Evolutionary conservation across 2,797 vertebrate species (phyloP).

Genomic region (Periophthalmus magnuspinnatus): DNA sequence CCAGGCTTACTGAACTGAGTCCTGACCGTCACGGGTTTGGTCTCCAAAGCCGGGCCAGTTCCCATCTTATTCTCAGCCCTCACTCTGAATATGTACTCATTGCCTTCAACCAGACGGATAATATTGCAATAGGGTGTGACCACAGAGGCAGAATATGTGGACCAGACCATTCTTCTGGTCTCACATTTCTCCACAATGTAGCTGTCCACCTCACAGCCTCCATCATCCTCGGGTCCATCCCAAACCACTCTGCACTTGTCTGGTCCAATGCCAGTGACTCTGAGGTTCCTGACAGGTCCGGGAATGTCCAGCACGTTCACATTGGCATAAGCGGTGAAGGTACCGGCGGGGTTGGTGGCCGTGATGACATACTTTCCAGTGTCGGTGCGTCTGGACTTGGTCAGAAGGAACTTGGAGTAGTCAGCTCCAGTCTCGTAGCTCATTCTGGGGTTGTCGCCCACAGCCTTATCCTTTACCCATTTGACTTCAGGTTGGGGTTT

Average conservation of each 20-base stretch:
- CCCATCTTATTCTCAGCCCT: slow-evolving; percentile 99
- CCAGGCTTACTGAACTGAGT: slow-evolving; percentile 93
- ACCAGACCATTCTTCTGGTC: slow-evolving; percentile 98
- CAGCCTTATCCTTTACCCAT: slow-evolving; percentile 93
- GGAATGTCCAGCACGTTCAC: slow-evolving; percentile 94
- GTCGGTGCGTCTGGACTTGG: slow-evolving; percentile 89
- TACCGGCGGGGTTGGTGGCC: slow-evolving; percentile 91
- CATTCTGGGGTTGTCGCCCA: slow-evolving; percentile 90
- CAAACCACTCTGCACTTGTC: slow-evolving; percentile 94
- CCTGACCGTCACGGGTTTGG: slow-evolving; percentile 90
- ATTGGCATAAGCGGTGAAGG: slow-evolving; percentile 91
- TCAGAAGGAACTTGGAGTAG: slow-evolving; percentile 89
- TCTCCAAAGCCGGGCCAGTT: slow-evolving; percentile 92
- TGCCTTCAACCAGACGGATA: slow-evolving; percentile 92
- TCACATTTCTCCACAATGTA: slow-evolving; percentile 98
- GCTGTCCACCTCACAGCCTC: slow-evolving; percentile 97
- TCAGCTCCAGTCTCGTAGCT: slow-evolving; percentile 89
- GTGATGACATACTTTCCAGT: slow-evolving; percentile 93
- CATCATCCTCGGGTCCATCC: slow-evolving; percentile 94
- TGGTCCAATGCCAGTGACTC: slow-evolving; percentile 86
- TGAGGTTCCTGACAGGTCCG: slow-evolving; percentile 90
- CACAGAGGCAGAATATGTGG: slow-evolving; percentile 89
- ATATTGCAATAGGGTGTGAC: slow-evolving; percentile 86
- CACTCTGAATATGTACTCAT: slow-evolving; percentile 98
- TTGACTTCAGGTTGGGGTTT: slow-evolving; percentile 94